Base-by-base conservation (phyloP, 2,113 vertebrate genomes). In the Etia nguti region DNA sequence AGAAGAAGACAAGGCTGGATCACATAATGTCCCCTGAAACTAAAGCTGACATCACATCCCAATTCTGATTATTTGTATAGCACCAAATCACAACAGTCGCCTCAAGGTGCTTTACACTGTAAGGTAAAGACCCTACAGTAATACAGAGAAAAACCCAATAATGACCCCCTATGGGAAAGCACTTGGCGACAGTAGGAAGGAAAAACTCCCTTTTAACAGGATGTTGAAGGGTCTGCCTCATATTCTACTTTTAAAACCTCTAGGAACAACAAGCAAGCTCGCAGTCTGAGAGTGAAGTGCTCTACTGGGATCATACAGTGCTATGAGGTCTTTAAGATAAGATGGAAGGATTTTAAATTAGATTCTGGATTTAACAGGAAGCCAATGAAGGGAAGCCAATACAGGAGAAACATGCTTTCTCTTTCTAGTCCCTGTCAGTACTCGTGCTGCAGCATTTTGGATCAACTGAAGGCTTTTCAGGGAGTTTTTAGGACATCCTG, bases 181-280 rank as follows among this genome's bases (percentile, higher is more conserved):
- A 36, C 59, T 62, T 62, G 31, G 59, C 2, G 1, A 62, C 59
- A n/a, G 18, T 18, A 36, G 31, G 59, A 36, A 12, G 18, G 31
- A 65, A 65, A 65, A 65, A 38, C 60, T n/a, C 31, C 60, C 60
- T n/a, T 65, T 65, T 65, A n/a, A 65, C 31, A 65, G 60, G 31
- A 65, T 38, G 31, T 65, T 65, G 2, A 65, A 65, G 18, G 55
- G 22, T 26, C 54, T 56, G 11, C 54, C 54, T 56, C 11, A 11
- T 24, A 22, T 56, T 24, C 55, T 26, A 26, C 22, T 26, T 56
- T 13, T 56, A 56, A 56, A 26, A 26, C 1, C 11, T 56, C 55
- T 26, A 56, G 22, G 6, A 36, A 12, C 60, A 36, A 65, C 60
- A 65, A 65, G 18, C 18, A 65, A 65, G 4, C 60, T 65, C 2